Evolutionary conservation across 2,113 vertebrate genomes (phyloP).

Genomic region (Silurus asotus): DNA sequence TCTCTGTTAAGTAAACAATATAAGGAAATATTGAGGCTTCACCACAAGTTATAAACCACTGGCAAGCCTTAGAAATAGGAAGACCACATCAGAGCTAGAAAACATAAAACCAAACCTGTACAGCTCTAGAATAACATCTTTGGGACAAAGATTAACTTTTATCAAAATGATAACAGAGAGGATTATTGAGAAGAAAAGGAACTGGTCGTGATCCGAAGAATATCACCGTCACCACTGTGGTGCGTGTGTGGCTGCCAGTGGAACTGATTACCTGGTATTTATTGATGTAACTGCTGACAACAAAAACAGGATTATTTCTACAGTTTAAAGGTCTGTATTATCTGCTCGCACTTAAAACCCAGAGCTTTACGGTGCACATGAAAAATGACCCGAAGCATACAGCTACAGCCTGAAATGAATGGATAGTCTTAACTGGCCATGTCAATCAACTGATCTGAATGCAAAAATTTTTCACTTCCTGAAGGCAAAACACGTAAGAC

Average conservation of each 20-base stretch:
- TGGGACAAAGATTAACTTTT: background rate
- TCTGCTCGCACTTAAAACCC: background rate
- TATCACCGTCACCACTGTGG: background rate
- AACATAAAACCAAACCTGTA: background rate
- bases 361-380: background rate
- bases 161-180: background rate
- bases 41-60: background rate
- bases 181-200: background rate
- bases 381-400: background rate
- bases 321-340: background rate
- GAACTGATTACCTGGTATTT: background rate
- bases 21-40: background rate
- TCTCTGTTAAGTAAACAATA: background rate
- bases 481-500: background rate
- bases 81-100: background rate
- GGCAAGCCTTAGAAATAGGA: background rate
- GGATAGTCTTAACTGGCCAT: background rate
- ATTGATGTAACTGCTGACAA: background rate
- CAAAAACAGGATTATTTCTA: background rate
- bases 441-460: background rate
- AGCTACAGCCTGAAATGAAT: background rate
- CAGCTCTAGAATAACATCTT: background rate
- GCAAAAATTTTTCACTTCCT: background rate
- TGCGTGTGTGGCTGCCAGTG: background rate
- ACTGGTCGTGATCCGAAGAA: background rate